phyloP scores from a whole-genome alignment of 1,140 invertebrate genomes.

The Tetramorium simillimum region DNA sequence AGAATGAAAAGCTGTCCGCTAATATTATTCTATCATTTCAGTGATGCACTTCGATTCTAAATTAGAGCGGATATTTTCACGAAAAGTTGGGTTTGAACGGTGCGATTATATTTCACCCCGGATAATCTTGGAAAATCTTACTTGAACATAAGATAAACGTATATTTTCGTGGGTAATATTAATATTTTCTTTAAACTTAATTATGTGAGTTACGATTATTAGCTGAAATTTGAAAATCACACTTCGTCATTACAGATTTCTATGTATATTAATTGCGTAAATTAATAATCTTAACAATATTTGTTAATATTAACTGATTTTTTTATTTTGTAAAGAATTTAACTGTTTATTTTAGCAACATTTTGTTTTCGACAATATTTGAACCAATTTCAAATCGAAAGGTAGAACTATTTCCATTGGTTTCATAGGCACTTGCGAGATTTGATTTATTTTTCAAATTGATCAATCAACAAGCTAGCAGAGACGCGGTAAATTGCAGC shows the following conservation, averaged over 20 bases:
- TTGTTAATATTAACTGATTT: too few relatives aligned
- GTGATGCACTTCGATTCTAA: not conserved
- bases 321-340: too few relatives aligned
- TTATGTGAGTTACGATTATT: too few relatives aligned
- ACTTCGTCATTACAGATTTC: too few relatives aligned
- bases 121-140: too few relatives aligned
- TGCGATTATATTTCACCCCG: not conserved
- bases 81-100: not conserved
- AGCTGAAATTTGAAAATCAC: too few relatives aligned
- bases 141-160: too few relatives aligned
- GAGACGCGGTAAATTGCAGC: not conserved
- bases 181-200: too few relatives aligned
- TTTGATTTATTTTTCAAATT: constrained; percentile 28
- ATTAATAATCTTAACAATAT: too few relatives aligned
- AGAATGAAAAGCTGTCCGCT: not conserved
- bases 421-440: not conserved
- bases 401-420: not conserved
- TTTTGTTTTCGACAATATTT: not conserved
- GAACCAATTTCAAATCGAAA: not conserved
- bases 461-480: constrained; percentile 23
- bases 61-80: not conserved
- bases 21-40: constrained; percentile 16
- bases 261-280: too few relatives aligned
- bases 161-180: too few relatives aligned
- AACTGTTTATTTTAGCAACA: not conserved